A percentile compares a stretch with the other conserved stretches of the same genome.
Conservation (phyloP, 2,888 invertebrate species). For the Spilosoma lubricipeda region DNA sequence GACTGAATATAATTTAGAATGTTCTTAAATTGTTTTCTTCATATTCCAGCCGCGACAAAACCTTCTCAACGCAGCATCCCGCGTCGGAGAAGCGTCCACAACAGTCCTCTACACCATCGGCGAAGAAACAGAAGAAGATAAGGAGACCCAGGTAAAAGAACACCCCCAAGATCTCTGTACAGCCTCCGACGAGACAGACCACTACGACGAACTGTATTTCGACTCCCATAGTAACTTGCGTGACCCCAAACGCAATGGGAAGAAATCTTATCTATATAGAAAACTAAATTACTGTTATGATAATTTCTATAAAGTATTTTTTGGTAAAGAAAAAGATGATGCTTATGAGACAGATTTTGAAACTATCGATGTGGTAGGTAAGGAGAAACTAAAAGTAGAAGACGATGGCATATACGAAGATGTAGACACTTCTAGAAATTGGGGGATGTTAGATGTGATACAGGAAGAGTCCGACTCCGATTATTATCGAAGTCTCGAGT, state of each 20-base stretch:
- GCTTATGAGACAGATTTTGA: conserved; percentile 45
- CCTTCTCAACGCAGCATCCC: conserved; percentile 97
- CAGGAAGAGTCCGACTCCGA: conserved; percentile 83
- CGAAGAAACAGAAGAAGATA: conserved; percentile 94
- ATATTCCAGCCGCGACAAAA: conserved; percentile 93
- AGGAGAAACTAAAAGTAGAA: conserved; percentile 43
- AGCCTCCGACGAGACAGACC: conserved; percentile 16
- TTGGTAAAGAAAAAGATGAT: conserved; percentile 65
- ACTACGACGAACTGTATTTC: conserved; percentile 9
- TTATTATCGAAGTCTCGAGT: conserved; percentile 80
- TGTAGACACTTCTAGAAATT: conserved; percentile 68
- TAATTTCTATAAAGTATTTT: conserved; percentile 82
- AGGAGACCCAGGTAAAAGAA: conserved; percentile 89
- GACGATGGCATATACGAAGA: conserved; percentile 79
- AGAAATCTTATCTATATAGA: conserved; percentile 77
- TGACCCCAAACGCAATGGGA: conserved; percentile 48
- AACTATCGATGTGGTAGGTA: conserved; percentile 32
- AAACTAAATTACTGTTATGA: conserved; percentile 83
- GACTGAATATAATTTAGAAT: background rate
- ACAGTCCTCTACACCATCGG: conserved; percentile 97
- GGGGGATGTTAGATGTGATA: conserved; percentile 75
- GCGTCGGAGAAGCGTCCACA: conserved; percentile 98
- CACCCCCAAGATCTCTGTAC: conserved; percentile 1
- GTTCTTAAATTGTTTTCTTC: background rate
- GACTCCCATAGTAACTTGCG: conserved; percentile 24